Evolutionary conservation across 2,888 invertebrate genomes (phyloP).

Genomic region (Drosophila borborema): DNA sequence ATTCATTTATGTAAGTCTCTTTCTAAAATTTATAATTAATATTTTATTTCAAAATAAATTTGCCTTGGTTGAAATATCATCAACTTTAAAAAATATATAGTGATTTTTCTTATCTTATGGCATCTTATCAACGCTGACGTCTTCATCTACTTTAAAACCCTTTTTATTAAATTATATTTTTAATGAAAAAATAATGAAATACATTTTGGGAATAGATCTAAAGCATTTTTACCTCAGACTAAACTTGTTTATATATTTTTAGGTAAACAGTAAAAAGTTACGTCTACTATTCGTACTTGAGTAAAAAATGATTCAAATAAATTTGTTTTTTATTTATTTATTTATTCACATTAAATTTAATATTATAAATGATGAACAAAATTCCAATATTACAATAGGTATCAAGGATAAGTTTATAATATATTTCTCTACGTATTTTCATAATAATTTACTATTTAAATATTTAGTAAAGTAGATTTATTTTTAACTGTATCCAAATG

Average conservation of each 20-base stretch:
- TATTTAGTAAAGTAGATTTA: neutral
- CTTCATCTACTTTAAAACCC: neutral
- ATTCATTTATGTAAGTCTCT: neutral
- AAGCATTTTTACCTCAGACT: neutral
- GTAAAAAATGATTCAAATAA: neutral
- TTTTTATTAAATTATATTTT: neutral
- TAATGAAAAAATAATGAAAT: neutral
- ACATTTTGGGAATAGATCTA: neutral
- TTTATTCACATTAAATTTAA: neutral
- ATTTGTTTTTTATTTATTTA: neutral
- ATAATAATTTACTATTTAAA: neutral
- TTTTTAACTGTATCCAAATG: neutral
- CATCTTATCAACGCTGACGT: too few relatives aligned
- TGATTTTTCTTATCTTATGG: too few relatives aligned
- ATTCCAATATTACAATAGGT: neutral
- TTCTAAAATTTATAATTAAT: too few relatives aligned
- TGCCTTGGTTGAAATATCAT: neutral
- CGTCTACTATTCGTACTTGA: neutral
- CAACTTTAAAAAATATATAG: too few relatives aligned
- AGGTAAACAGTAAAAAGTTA: neutral
- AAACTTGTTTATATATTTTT: neutral
- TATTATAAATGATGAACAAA: neutral
- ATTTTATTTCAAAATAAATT: neutral
- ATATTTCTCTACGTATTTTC: too few relatives aligned
- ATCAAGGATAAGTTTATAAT: too few relatives aligned